Conservation (phyloP, 2,113 vertebrate species). For the Cynopterus brachyotis region DNA sequence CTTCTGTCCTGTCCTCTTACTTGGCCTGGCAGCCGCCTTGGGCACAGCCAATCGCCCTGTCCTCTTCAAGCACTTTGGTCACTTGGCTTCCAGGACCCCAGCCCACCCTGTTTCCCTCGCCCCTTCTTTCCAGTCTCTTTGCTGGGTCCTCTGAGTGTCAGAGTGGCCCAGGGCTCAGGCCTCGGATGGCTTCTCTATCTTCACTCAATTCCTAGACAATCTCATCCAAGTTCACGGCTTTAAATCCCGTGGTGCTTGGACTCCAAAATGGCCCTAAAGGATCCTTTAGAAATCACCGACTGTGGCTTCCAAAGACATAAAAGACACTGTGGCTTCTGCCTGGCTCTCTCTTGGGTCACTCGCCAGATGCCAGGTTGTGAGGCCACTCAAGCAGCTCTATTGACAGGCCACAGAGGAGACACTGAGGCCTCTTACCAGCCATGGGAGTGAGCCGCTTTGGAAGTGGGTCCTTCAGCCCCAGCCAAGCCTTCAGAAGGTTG, state of each 20-base stretch:
- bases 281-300: not conserved
- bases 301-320: not conserved
- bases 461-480: not conserved
- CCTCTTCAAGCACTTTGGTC: not conserved
- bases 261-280: not conserved
- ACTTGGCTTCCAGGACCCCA: not conserved
- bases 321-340: not conserved
- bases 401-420: not conserved
- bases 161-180: not conserved
- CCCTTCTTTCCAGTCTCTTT: not conserved
- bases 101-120: rapidly evolving
- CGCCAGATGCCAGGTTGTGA: not conserved
- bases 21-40: not conserved
- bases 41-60: not conserved
- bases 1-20: not conserved
- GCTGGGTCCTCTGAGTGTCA: not conserved
- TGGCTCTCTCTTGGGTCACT: not conserved
- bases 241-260: not conserved
- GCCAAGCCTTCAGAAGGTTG: not conserved
- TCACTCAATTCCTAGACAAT: not conserved
- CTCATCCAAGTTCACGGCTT: not conserved
- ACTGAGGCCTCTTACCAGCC: not conserved
- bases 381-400: not conserved
- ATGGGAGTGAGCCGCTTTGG: not conserved
- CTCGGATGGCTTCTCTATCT: not conserved